These are phyloP conservation scores for Oxyura jamaicensis DNA, from an alignment of 2,113 vertebrate genomes.

Conservation along the genomic window DNA sequence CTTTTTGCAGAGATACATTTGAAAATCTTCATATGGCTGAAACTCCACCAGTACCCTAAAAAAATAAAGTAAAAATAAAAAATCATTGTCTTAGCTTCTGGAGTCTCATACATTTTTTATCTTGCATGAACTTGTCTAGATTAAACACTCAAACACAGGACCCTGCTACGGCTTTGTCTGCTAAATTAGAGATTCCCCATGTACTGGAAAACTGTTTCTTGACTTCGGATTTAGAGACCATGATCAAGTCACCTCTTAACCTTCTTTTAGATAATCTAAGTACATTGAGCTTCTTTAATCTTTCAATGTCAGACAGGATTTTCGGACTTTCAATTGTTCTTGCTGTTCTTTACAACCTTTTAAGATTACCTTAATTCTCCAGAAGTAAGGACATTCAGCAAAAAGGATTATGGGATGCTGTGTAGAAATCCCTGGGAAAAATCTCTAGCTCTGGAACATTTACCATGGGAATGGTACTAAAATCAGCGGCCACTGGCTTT, in stretches of 20 bases:
- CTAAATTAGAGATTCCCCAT: neutral
- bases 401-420: conserved; percentile 23
- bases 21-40: neutral
- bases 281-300: conserved; percentile 29
- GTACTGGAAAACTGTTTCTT: conserved; percentile 4
- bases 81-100: neutral
- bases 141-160: neutral
- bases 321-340: conserved; percentile 51
- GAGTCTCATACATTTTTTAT: neutral
- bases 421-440: neutral
- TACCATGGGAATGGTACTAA: neutral
- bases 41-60: neutral
- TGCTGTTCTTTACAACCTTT: neutral
- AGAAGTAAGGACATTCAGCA: neutral
- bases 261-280: conserved; percentile 28
- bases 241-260: conserved; percentile 40
- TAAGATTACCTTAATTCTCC: neutral
- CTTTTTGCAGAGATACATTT: neutral
- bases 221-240: neutral
- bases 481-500: neutral
- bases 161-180: neutral
- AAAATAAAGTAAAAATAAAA: neutral
- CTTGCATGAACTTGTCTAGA: neutral
- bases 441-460: neutral
- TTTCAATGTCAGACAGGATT: conserved; percentile 36